These are phyloP conservation scores for Ectemnius cavifrons DNA, from an alignment of 2,888 invertebrate species.

Conservation along the genomic window DNA sequence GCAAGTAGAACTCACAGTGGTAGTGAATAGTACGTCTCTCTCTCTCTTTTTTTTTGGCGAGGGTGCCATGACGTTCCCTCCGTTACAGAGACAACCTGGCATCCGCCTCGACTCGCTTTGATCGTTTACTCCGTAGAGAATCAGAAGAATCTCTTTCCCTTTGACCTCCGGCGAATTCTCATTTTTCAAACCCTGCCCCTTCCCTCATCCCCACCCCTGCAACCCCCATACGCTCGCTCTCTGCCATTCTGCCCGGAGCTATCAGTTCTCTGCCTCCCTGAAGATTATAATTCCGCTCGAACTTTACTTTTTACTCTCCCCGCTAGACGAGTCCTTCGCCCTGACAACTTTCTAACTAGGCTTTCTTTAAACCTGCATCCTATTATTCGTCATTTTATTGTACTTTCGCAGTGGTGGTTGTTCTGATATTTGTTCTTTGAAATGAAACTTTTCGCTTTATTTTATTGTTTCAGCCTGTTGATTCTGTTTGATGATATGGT, in stretches of 20 bases:
- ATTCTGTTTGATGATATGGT: too few relatives aligned
- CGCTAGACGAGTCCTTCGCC: neutral
- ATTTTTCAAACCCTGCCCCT: constrained; percentile 3
- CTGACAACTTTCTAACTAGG: neutral
- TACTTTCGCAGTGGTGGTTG: too few relatives aligned
- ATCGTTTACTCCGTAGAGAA: constrained; percentile 28
- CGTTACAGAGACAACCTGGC: neutral
- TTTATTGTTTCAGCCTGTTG: too few relatives aligned
- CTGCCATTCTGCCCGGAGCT: neutral
- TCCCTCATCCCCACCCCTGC: too few relatives aligned
- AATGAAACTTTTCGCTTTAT: too few relatives aligned
- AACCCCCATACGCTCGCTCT: too few relatives aligned
- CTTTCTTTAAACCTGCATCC: neutral
- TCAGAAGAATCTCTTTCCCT: neutral
- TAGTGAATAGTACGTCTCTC: too few relatives aligned
- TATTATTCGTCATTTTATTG: too few relatives aligned
- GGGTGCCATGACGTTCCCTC: neutral
- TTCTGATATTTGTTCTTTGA: too few relatives aligned
- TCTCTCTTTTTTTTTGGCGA: too few relatives aligned
- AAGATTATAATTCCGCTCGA: constrained; percentile 1
- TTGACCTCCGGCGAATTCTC: constrained; percentile 6
- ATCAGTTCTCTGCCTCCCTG: neutral
- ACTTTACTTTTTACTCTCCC: neutral
- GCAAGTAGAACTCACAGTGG: too few relatives aligned
- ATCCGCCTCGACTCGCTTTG: constrained; percentile 31